phyloP scores from a whole-genome alignment of 2,113 vertebrate species.

The Oceanodroma tethys region DNA sequence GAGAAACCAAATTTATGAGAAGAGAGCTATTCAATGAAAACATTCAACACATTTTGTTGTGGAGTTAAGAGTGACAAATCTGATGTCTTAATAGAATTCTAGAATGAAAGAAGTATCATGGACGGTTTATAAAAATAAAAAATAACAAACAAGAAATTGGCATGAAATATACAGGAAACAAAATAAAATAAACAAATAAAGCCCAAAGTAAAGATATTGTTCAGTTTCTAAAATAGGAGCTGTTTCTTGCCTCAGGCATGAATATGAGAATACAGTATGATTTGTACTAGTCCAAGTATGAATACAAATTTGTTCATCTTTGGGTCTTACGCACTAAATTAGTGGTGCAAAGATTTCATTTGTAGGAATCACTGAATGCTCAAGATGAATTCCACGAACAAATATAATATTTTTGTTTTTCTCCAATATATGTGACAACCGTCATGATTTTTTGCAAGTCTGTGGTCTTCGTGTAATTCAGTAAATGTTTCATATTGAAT shows the following conservation, averaged over 20 bases:
- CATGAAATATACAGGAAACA: not conserved
- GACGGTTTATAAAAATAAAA: not conserved
- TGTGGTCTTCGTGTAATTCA: not conserved
- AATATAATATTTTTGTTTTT: not conserved
- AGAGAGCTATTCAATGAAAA: not conserved
- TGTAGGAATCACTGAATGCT: not conserved
- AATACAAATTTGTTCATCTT: not conserved
- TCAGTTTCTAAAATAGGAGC: not conserved
- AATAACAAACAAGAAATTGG: not conserved
- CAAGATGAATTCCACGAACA: not conserved
- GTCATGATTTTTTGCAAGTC: not conserved
- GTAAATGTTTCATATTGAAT: not conserved
- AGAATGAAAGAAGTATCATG: not conserved
- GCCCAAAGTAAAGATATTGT: not conserved
- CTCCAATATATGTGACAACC: not conserved
- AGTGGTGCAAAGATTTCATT: not conserved
- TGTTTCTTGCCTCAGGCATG: not conserved
- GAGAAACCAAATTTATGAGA: not conserved
- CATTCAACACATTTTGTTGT: not conserved
- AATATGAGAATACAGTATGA: not conserved
- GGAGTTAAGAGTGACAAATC: not conserved
- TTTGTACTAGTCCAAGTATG: not conserved
- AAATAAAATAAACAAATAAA: not conserved
- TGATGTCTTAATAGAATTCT: not conserved
- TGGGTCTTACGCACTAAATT: accelerated